Base-by-base conservation (phyloP, 2,888 invertebrate species). In the Rhamphomyia laevipes region DNA sequence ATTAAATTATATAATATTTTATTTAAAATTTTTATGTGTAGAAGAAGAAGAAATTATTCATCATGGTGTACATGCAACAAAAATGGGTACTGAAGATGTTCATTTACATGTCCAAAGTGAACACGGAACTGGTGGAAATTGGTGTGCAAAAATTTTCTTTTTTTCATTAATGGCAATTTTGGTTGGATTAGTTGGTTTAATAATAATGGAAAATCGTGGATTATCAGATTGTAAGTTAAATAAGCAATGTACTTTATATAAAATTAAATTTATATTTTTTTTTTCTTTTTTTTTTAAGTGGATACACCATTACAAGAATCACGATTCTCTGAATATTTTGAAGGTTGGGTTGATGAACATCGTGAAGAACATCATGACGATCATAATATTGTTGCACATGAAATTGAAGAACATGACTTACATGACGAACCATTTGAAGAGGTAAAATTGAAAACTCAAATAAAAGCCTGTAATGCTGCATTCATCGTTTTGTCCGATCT, bases 111-210 rank as follows among this genome's bases (percentile, higher is more conserved):
- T 87, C 21, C 79, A 85, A 45, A 81, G 83, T 57, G 86, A 88
- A 40, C 80, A 77, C 58, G 80, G 80, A 42, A 84, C 86, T 15
- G 87, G 87, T 41, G 89, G 88, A 31, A 86, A 87, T 63, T 82
- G 86, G 77, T 87, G 86, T 68, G 86, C 88, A 33, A 87, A 87
- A 71, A 74, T 89, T 49, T 77, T 89, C 59, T 90, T 90, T 69
- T 87, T 89, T 63, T 71, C 80, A 2, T 70, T 90, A 23, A 74
- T 89, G 56, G 81, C 81, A 45, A 76, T 82, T 48, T 75, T 90
- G 31, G 68, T 83, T 51, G 80, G 82, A 43, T 76, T 87, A 50
- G 78, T 88, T 63, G 86, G 85, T 51, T 68, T 89, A 46, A 86
- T 88, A 52, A 84, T 88, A 59, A 70, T 84, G 51, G 86, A 88